A percentile compares a stretch with the other conserved stretches of the same genome.
These are phyloP conservation scores for Podotricha telesiphe DNA, from an alignment of 2,888 invertebrate genomes.

Conservation along the genomic window DNA sequence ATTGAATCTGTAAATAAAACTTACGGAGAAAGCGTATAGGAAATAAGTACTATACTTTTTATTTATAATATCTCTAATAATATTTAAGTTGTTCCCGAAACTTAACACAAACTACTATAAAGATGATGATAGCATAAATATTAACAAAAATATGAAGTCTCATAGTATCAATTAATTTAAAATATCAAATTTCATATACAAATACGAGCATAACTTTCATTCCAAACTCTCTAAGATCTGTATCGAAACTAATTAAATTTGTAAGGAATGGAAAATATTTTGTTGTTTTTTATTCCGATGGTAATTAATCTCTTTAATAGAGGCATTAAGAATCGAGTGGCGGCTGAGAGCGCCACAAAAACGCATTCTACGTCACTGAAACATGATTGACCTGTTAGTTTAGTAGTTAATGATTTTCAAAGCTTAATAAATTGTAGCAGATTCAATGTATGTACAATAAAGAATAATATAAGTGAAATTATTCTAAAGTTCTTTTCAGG, in stretches of 20 bases:
- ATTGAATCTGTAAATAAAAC: no score
- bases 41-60: no score
- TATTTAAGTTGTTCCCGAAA: not conserved
- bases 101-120: not conserved
- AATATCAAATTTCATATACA: slow-evolving; percentile 49
- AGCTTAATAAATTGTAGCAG: not conserved
- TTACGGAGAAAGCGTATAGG: no score
- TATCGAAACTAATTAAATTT: slow-evolving; percentile 81
- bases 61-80: no score
- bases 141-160: not conserved
- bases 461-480: no score
- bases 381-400: slow-evolving; percentile 10
- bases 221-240: slow-evolving; percentile 55
- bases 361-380: slow-evolving; percentile 19
- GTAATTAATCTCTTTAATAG: slow-evolving; percentile 82
- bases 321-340: slow-evolving; percentile 77
- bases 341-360: slow-evolving; percentile 62
- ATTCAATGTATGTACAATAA: not conserved
- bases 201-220: slow-evolving; percentile 45
- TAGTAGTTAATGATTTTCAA: slow-evolving; percentile 2
- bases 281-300: slow-evolving; percentile 67
- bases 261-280: slow-evolving; percentile 64
- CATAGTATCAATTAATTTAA: slow-evolving; percentile 36
- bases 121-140: not conserved
- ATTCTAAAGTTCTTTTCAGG: no score